phyloP scores from a whole-genome alignment of 2,113 vertebrate species.

The Trichomycterus rosablanca region DNA sequence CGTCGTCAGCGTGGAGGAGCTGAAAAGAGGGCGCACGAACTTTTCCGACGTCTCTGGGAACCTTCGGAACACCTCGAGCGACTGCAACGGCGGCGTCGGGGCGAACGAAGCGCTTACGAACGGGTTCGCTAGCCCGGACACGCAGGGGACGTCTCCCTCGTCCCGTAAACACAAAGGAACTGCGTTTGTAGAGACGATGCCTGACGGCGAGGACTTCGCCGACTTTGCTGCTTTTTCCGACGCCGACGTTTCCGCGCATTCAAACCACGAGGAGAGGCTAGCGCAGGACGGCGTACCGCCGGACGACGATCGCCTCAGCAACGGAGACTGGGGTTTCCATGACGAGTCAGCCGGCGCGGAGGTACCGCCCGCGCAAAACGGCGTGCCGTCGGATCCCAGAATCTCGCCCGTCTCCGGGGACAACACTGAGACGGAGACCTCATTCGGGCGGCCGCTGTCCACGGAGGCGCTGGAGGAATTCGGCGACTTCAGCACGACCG shows the following conservation, averaged over 20 bases:
- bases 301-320: slow-evolving; percentile 45
- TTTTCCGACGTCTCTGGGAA: slow-evolving; percentile 40
- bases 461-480: slow-evolving; percentile 74
- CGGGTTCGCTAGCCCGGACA: slow-evolving; percentile 73
- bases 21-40: slow-evolving; percentile 56
- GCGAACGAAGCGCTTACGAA: slow-evolving; percentile 81
- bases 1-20: slow-evolving; percentile 48
- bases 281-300: slow-evolving; percentile 40
- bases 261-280: slow-evolving; percentile 42
- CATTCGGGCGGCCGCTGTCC: slow-evolving; percentile 60
- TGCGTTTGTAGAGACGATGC: not conserved
- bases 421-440: slow-evolving; percentile 62
- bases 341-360: slow-evolving; percentile 40
- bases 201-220: slow-evolving; percentile 68
- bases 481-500: slow-evolving; percentile 78
- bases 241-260: slow-evolving; percentile 45
- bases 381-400: slow-evolving; percentile 20
- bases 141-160: slow-evolving; percentile 53
- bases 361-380: slow-evolving; percentile 21
- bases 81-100: slow-evolving; percentile 72
- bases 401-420: not conserved
- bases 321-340: slow-evolving; percentile 51
- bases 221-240: slow-evolving; percentile 85
- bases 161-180: slow-evolving; percentile 56
- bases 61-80: slow-evolving; percentile 47